These are phyloP conservation scores for Trogon melanurus DNA, from an alignment of 2,113 vertebrate genomes.

Conservation along the genomic window DNA sequence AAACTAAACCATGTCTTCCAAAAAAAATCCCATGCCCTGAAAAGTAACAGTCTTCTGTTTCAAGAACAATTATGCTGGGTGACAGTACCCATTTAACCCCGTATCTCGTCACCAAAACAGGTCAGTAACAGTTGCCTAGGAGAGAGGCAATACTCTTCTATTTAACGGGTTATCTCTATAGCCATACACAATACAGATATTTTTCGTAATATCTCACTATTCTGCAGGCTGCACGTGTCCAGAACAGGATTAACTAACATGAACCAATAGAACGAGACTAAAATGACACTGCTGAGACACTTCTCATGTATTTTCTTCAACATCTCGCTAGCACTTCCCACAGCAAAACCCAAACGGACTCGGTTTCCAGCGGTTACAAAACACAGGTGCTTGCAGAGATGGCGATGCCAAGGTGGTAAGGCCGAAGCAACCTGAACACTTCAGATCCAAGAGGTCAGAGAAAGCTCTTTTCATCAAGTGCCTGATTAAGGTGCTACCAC, in stretches of 20 bases:
- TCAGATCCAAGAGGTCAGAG: not conserved
- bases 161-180: not conserved
- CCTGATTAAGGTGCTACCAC: not conserved
- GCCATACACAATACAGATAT: not conserved
- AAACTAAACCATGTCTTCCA: not conserved
- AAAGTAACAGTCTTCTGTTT: not conserved
- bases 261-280: not conserved
- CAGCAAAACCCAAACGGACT: not conserved
- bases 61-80: not conserved
- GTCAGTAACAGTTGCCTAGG: not conserved
- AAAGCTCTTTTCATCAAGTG: not conserved
- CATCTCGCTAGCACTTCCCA: not conserved
- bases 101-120: not conserved
- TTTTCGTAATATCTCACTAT: not conserved
- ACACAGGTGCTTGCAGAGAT: not conserved
- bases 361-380: not conserved
- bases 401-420: not conserved
- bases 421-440: not conserved
- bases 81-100: not conserved
- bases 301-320: accelerated
- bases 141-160: not conserved
- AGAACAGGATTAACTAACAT: not conserved
- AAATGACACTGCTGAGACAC: not conserved
- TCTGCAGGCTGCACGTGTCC: not conserved
- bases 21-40: not conserved